Base-by-base conservation (phyloP, 2,113 vertebrate species). In the Paramisgurnus dabryanus region DNA sequence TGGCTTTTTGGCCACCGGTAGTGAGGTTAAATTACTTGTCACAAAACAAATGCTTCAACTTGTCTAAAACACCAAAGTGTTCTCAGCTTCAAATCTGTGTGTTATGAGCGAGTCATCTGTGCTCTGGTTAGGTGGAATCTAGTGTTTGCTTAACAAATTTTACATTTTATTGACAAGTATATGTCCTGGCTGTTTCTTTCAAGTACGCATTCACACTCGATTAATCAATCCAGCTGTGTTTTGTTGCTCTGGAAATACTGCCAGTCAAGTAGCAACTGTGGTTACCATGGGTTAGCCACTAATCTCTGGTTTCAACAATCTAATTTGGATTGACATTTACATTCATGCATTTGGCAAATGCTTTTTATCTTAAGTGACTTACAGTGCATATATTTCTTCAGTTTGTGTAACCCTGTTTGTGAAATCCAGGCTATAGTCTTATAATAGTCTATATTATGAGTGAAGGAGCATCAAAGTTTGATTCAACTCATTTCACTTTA, bases 81-180 rank as follows among this genome's bases (percentile, higher is more conserved):
- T 71, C 84, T 73, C 34, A 69, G 27, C 27, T 34, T 34, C 27
- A 34, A 49, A 63, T 80, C 41, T 53, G 47, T 58, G 74, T 83
- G 55, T 83, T 82, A 74, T 74, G 81, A 87, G 84, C 40, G 79
- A 72, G 75, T 80, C 75, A 76, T 79, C 83, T 39, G 70, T 71
- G 82, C 71, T 74, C 83, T 60, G 73, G 74, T 79, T 82, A 78
- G 83, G 49, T 41, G 1, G 85, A 93, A 91, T 93, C 90, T 93
- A 82, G 83, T 90, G 85, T 93, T 94, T 93, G 87, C 92, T 88
- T 84, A 90, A 85, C 1, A 78, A 85, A 89, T 92, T 84, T 92
- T 63, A 67, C 91, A 89, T 91, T 93, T 91, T 89, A 90, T 89
- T 85, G 86, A 78, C 82, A 90, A 75, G 76, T 85, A 55, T 83